Conservation (phyloP, 2,888 invertebrate species). For the Lepidochitona cinerea region DNA sequence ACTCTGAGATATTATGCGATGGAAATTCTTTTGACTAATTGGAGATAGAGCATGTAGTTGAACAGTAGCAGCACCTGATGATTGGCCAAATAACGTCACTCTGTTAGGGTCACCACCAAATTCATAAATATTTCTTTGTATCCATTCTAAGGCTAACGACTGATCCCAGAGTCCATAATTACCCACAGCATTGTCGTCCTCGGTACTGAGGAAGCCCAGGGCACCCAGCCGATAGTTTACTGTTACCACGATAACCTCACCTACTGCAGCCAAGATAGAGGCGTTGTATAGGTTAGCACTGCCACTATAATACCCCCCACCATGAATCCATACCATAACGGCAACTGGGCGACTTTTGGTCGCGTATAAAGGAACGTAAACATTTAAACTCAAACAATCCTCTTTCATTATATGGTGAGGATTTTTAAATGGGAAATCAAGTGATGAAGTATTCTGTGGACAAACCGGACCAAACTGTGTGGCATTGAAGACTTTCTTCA, state of each 20-base stretch:
- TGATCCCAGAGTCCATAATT: slow-evolving; percentile 55
- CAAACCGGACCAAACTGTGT: slow-evolving; percentile 36
- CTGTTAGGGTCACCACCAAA: slow-evolving; percentile 43
- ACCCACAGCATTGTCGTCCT: slow-evolving; percentile 41
- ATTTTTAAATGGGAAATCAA: neutral
- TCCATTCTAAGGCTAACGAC: slow-evolving; percentile 46
- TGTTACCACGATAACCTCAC: slow-evolving; percentile 40
- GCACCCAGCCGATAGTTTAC: slow-evolving; percentile 46
- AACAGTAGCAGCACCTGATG: slow-evolving; percentile 45
- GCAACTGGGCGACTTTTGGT: slow-evolving; percentile 10
- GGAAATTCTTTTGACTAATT: slow-evolving; percentile 40
- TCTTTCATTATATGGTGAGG: slow-evolving; percentile 22
- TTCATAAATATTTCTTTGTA: slow-evolving; percentile 40
- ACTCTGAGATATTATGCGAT: slow-evolving; percentile 44
- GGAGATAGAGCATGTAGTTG: slow-evolving; percentile 39
- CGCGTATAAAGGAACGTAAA: slow-evolving; percentile 34
- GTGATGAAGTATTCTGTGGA: slow-evolving; percentile 24
- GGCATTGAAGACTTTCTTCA: slow-evolving; percentile 28
- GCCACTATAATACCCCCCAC: slow-evolving; percentile 39
- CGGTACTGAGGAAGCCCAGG: slow-evolving; percentile 49
- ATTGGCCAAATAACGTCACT: slow-evolving; percentile 51
- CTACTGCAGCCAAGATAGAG: slow-evolving; percentile 32
- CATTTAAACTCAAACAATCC: slow-evolving; percentile 49
- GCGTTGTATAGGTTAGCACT: slow-evolving; percentile 40
- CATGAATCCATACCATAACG: slow-evolving; percentile 44